Evolutionary conservation across 2,113 vertebrate genomes (phyloP).

Genomic region (Nerophis ophidion): DNA sequence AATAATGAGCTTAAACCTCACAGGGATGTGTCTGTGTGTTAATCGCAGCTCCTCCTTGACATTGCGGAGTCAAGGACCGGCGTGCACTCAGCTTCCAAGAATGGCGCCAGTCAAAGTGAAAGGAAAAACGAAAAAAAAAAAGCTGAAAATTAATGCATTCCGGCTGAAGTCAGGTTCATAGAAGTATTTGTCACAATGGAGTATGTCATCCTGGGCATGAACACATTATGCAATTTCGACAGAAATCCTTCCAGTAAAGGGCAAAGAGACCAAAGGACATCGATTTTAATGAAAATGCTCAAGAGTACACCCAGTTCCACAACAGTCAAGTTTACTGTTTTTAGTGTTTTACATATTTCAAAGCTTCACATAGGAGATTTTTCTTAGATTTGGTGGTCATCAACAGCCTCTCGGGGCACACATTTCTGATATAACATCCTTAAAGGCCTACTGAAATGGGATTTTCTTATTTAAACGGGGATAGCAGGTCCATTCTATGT

Average conservation of each 20-base stretch:
- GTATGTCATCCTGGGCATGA: background rate
- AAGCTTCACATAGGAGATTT: too few species aligned
- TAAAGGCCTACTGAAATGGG: too few species aligned
- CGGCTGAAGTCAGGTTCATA: background rate
- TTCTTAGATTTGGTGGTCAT: too few species aligned
- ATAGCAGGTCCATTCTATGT: too few species aligned
- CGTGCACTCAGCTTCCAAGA: background rate
- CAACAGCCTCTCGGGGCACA: too few species aligned
- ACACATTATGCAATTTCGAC: background rate
- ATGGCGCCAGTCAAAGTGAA: background rate
- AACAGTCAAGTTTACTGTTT: too few species aligned
- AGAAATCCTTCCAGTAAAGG: background rate
- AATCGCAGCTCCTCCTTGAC: conserved; percentile 17
- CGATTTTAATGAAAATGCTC: too few species aligned
- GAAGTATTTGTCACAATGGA: background rate
- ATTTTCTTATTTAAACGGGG: too few species aligned
- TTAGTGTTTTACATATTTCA: too few species aligned
- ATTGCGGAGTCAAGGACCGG: conserved; percentile 24
- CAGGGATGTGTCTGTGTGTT: conserved; percentile 8
- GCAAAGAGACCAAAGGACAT: background rate
- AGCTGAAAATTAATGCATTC: background rate
- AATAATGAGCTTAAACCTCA: conserved; percentile 34
- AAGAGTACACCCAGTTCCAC: too few species aligned
- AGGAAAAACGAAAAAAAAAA: background rate
- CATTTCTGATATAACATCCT: too few species aligned